Evolutionary conservation across 2,797 vertebrate genomes (phyloP).

Genomic region (Danio aesculapii): DNA sequence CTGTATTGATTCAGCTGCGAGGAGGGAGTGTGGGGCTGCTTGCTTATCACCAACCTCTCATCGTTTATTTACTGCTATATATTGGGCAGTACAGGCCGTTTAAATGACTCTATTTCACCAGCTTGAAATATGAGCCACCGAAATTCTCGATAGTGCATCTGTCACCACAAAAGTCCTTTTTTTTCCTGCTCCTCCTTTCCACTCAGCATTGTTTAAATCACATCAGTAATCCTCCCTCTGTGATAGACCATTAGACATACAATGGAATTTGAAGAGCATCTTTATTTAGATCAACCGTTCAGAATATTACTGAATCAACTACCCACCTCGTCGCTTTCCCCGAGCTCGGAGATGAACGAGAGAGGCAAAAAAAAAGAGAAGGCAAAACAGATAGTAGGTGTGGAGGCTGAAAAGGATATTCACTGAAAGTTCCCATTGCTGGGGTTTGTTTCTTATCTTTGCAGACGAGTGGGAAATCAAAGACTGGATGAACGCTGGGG

Average conservation of each 20-base stretch:
- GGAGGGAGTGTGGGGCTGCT: slow-evolving; percentile 67
- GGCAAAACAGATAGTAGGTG: slow-evolving; percentile 64
- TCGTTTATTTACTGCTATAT: slow-evolving; percentile 56
- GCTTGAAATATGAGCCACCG: slow-evolving; percentile 53
- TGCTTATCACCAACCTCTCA: slow-evolving; percentile 70
- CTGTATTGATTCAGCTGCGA: slow-evolving; percentile 75
- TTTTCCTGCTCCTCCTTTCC: slow-evolving; percentile 39
- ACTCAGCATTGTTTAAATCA: slow-evolving; percentile 63
- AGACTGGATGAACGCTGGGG: slow-evolving; percentile 39
- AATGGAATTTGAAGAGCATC: slow-evolving; percentile 70
- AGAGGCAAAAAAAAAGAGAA: slow-evolving; percentile 57
- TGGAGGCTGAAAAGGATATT: slow-evolving; percentile 66
- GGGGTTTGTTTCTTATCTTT: slow-evolving; percentile 67
- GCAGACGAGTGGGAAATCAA: slow-evolving; percentile 66
- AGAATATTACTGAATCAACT: slow-evolving; percentile 68
- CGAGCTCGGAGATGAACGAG: slow-evolving; percentile 54
- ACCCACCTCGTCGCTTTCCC: slow-evolving; percentile 66
- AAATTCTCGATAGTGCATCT: slow-evolving; percentile 57
- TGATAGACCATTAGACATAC: slow-evolving; percentile 68
- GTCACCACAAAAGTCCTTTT: slow-evolving; percentile 57
- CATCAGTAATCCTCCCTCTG: slow-evolving; percentile 64
- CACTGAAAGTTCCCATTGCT: slow-evolving; percentile 65
- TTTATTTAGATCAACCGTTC: slow-evolving; percentile 71
- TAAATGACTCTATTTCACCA: slow-evolving; percentile 46
- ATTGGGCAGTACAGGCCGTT: slow-evolving; percentile 48